phyloP scores from a whole-genome alignment of 1,140 invertebrate species.

The Gerris buenoi region DNA sequence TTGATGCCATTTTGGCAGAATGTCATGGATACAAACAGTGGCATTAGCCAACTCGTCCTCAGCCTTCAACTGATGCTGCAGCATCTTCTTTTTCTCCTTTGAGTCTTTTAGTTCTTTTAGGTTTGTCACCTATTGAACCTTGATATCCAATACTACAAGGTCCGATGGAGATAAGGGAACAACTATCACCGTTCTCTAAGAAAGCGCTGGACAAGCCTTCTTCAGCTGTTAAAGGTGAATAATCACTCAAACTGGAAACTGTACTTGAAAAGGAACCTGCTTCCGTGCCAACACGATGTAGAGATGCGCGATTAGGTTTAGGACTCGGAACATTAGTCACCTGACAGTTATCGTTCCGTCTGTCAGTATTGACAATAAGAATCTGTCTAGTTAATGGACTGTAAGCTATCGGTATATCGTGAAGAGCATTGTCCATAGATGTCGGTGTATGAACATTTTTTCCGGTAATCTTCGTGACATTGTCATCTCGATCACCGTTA shows the following conservation, averaged over 20 bases:
- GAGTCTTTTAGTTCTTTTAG: slow-evolving; percentile 39
- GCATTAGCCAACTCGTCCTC: slow-evolving; percentile 59
- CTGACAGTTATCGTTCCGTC: slow-evolving; percentile 5
- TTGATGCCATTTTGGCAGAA: slow-evolving; percentile 61
- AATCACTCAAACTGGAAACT: slow-evolving; percentile 24
- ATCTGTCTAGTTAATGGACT: slow-evolving; percentile 30
- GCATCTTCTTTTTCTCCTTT: slow-evolving; percentile 49
- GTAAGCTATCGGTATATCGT: slow-evolving; percentile 27
- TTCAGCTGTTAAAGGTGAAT: slow-evolving; percentile 20
- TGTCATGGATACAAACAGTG: slow-evolving; percentile 55
- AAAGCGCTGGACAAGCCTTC: slow-evolving; percentile 18
- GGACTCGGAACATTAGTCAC: slow-evolving; percentile 3
- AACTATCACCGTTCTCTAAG: slow-evolving; percentile 18
- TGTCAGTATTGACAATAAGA: slow-evolving; percentile 22
- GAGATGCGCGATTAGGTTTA: slow-evolving; percentile 5
- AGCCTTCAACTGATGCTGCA: slow-evolving; percentile 51
- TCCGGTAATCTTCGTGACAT: too few relatives aligned
- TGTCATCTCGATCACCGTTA: too few relatives aligned
- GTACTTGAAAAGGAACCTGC: slow-evolving; percentile 32
- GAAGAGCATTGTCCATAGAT: slow-evolving; percentile 18
- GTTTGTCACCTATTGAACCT: slow-evolving; percentile 16
- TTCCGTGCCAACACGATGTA: slow-evolving; percentile 24
- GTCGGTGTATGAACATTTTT: slow-evolving; percentile 10
- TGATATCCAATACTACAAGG: slow-evolving; percentile 17
- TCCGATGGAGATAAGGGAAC: slow-evolving; percentile 13